Evolutionary conservation across 2,888 invertebrate species (phyloP).

Genomic region (Tillus elongatus): DNA sequence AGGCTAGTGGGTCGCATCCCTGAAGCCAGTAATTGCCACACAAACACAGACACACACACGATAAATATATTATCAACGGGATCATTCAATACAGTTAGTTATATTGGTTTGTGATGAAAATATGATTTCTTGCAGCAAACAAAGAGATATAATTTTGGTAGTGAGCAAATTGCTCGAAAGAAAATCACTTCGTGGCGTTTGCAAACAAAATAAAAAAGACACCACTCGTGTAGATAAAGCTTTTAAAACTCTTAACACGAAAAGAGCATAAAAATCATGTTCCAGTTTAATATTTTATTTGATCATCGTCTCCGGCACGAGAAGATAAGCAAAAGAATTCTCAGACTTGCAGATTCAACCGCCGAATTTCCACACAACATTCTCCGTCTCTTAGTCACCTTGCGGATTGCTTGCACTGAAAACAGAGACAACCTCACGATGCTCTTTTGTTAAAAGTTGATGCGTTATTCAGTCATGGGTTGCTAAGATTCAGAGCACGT

Average conservation of each 20-base stretch:
- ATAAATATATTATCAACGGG: too few relatives aligned
- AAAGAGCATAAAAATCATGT: constrained; percentile 41
- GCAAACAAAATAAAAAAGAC: constrained; percentile 23
- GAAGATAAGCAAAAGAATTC: constrained; percentile 36
- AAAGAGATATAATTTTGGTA: too few relatives aligned
- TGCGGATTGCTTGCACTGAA: neutral
- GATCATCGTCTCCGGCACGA: constrained; percentile 37
- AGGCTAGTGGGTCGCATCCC: too few relatives aligned
- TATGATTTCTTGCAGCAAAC: too few relatives aligned
- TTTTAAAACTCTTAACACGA: constrained; percentile 40
- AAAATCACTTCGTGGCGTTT: constrained; percentile 9
- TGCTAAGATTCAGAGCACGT: constrained; percentile 38
- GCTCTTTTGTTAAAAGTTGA: constrained; percentile 25
- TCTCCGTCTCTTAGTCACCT: neutral
- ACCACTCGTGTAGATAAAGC: constrained; percentile 29
- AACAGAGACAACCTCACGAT: constrained; percentile 6
- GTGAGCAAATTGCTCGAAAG: constrained; percentile 1
- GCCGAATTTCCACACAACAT: constrained; percentile 13
- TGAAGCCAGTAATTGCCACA: too few relatives aligned
- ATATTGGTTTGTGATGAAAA: too few relatives aligned
- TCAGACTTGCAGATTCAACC: constrained; percentile 25
- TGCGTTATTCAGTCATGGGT: constrained; percentile 24
- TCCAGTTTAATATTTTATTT: constrained; percentile 42
- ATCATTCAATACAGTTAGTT: too few relatives aligned
- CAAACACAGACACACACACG: too few relatives aligned